Base-by-base conservation (phyloP, 2,113 vertebrate genomes). In the Corapipo altera region DNA sequence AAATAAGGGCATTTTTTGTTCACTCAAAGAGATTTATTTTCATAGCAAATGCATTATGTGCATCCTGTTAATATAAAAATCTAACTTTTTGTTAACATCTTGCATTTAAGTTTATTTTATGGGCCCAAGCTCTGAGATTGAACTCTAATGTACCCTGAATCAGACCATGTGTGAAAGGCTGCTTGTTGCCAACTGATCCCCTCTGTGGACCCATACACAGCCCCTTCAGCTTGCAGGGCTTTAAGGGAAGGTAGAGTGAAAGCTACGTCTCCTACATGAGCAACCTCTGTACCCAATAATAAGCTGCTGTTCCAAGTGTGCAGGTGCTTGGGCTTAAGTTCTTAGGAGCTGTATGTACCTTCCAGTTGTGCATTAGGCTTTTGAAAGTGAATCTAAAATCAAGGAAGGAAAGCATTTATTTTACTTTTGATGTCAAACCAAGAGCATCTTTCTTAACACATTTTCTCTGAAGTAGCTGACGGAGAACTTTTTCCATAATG, bases 1-100 rank as follows among this genome's bases (percentile, higher is more conserved):
- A 95, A 97, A 74, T 71, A 84, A 74, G 66, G 78, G 44, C 80
- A 93, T 91, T 93, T 91, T 96, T 96, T 86, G 51, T 91, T 87
- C 3, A 2, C 72, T 94, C 59, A 12, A 37, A 83, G 54, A 92
- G 48, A 87, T 91, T 91, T 96, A 64, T 97, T 96, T 96, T 96
- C 74, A 57, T 85, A 87, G 88, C 66, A 91, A 69, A 86, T 91
- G 77, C 37, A 58, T 92, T 91, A 65, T 94, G 57, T 55, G 62
- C 30, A 92, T 92, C 61, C 66, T 87, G 55, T 86, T 93, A 89
- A 95, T 87, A 54, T 75, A 93, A 84, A 94, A 93, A 54, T 82
- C 55, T 13, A 87, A 75, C n/a, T 76, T 91, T 59, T 65, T 94
- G 49, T 75, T 91, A 69, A 52, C 69, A 79, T 82, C 57, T 58